Evolutionary conservation across 1,140 invertebrate genomes (phyloP), one percentile per base, ranked within the genome.

Genomic region (Drosophila ogumai): DNA sequence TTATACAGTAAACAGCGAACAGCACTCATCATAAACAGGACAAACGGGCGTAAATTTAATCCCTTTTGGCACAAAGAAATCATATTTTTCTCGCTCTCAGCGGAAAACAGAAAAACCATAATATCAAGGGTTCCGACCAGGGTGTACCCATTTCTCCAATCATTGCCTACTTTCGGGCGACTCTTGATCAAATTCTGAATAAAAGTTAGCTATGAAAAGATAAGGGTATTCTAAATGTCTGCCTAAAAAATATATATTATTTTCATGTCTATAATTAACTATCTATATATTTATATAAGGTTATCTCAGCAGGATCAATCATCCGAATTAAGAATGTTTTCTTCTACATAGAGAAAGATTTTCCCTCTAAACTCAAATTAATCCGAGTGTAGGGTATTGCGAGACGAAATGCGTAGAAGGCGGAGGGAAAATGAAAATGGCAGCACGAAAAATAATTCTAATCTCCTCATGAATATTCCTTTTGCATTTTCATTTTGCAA

Each of bases 381-480:
- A 13, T 36, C 43, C 25, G 2, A 66, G 19, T 61, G 49, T 63
- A 72, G 71, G 49, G 80, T 47, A 80, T n/a, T 47, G 28, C 38
- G 59, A 85, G 73, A 85, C 61, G 64, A 67, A 68, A 64, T 36
- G 64, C 52, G 50, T 41, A 50, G 64, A 74, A 74, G 84, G 72
- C 68, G 75, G 79, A 84, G 80, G 78, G 56, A 75, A 84, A 91
- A 87, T 79, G 82, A 91, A 91, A 91, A 91, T 88, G 90, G 91
- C 82, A 90, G 90, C 64, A 86, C 72, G 81, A 87, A 91, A 91
- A 91, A 92, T 88, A 92, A 91, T 92, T 92, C 86, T 91, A 91
- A 92, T 91, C 90, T 91, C 64, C 91, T 92, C 91, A 91, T 92
- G 90, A 92, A 92, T 92, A 92, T 92, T 92, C 91, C 85, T 78